Base-by-base conservation (phyloP, 1,140 invertebrate species). In the Bicyclus anynana region DNA sequence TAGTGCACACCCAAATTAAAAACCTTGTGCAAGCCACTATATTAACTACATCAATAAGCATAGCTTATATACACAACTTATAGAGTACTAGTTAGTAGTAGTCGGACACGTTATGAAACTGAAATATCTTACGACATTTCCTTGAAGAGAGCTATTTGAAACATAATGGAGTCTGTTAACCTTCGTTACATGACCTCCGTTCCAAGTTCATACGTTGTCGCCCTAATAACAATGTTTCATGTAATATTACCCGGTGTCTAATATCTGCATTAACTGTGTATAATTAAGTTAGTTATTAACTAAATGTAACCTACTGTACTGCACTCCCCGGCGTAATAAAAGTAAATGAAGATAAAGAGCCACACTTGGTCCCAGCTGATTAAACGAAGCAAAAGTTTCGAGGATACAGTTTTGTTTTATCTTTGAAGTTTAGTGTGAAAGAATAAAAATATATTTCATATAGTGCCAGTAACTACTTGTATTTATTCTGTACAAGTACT, bases 221-320 rank as follows among this genome's bases (percentile, higher is more conserved):
- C 14, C 3, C 5, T 40, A 40, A 38, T 35, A 38, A 38, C 35
- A 38, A 38, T 5, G 33, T 35, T 38, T 38, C 35, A 16, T 38
- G 12, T 37, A 4, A 17, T 16, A 17, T 5, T 40, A 17, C 49
- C 5, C 29, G 1, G 18, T 38, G 18, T 21, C 33, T 50, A 3
- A 37, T 37, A 51, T 37, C 44, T 46, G 20, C 53, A 47, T 55
- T 38, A 49, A 55, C 44, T 17, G 18, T 16, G n/a, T 47, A 14
- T 59, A 53, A 59, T 52, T 29, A 42, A 48, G 21, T 59, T 52
- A 53, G 50, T 40, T 59, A 60, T 29, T 42, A 49, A 53, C 23
- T n/a, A 42, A 47, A 48, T 33, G 17, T 33, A 42, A 21, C 14
- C 29, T 12, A 37, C n/a, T n/a, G 40, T 17, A 5, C 18, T 14